A percentile compares a stretch with the other conserved stretches of the same genome.
These are phyloP conservation scores for Unio pictorum DNA, from an alignment of 2,888 invertebrate genomes.

Conservation along the genomic window DNA sequence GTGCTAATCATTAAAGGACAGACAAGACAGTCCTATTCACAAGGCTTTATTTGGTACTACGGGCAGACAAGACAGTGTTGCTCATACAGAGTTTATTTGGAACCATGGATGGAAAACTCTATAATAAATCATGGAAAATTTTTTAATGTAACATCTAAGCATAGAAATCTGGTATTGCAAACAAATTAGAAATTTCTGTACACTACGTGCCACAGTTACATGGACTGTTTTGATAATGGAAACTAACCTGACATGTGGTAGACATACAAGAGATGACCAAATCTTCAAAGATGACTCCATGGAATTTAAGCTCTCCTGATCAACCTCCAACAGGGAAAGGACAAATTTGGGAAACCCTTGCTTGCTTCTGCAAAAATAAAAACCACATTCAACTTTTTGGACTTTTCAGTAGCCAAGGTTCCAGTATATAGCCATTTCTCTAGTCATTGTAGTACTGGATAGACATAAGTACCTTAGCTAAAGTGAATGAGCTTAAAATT, in stretches of 20 bases:
- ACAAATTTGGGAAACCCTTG: constrained; percentile 1
- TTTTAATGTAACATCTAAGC: background rate
- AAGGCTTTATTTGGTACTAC: too few species aligned
- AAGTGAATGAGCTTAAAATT: too few species aligned
- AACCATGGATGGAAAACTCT: too few species aligned
- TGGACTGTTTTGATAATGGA: background rate
- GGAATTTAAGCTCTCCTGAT: constrained; percentile 3
- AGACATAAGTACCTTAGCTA: too few species aligned
- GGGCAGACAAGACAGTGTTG: too few species aligned
- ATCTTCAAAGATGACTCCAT: constrained; percentile 19
- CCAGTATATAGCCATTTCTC: too few species aligned
- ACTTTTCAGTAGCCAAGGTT: too few species aligned
- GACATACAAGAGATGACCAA: constrained; percentile 58
- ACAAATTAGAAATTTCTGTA: background rate
- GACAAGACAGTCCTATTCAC: too few species aligned
- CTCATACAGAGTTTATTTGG: too few species aligned
- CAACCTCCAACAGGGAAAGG: background rate
- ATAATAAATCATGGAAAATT: background rate
- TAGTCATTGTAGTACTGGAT: too few species aligned
- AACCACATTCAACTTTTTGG: too few species aligned
- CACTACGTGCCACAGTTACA: background rate
- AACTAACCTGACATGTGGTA: constrained; percentile 62
- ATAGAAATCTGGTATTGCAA: background rate
- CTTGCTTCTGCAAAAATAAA: constrained; percentile 1
- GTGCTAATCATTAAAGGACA: too few species aligned